Evolutionary conservation across 2,797 vertebrate genomes (phyloP), one percentile per base, ranked within the genome.

Genomic region (Choloepus didactylus): DNA sequence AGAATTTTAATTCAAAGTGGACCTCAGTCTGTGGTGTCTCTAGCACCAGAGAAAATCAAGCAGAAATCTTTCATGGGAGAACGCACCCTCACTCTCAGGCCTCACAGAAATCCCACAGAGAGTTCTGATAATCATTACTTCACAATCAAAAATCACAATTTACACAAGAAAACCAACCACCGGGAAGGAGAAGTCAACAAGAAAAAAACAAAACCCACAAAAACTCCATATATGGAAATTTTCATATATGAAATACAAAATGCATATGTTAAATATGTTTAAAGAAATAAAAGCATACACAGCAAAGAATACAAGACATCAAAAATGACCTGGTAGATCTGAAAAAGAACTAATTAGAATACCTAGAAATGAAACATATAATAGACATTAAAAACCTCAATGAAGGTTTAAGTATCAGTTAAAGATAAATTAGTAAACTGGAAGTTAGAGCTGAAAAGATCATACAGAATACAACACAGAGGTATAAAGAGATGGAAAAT

Each of bases 391-490:
- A 56, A 93, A 82, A 82, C 19, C 27, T 72, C 77, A 77, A 5
- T 83, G 76, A 93, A 76, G 60, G 35, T 77, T 90, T 70, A 56
- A 67, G 29, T 25, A 93, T 87, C n/a, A 60, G n/a, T 90, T 95
- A 44, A 93, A 90, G 70, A 81, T 19, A 83, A 93, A 56, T 67
- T 93, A 93, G 41, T 46, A 75, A 95, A 90, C 29, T 82, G 44
- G 62, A 90, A 81, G 77, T 80, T 51, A 81, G 44, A 67, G 54
- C 69, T 82, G 69, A 81, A 86, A 83, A 93, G 51, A 67, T 82
- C 29, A 87, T 46, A 67, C 31, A 79, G 25, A 93, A 87, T 87
- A 54, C 6, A 91, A 46, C 82, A 86, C 38, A 93, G 35, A 77
- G 44, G 23, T 87, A 72, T 11, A 89, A 95, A 91, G 19, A 88